A percentile compares a stretch with the other conserved stretches of the same genome.
These are phyloP conservation scores for Limnothrissa miodon DNA, from an alignment of 2,113 vertebrate genomes.

Conservation along the genomic window DNA sequence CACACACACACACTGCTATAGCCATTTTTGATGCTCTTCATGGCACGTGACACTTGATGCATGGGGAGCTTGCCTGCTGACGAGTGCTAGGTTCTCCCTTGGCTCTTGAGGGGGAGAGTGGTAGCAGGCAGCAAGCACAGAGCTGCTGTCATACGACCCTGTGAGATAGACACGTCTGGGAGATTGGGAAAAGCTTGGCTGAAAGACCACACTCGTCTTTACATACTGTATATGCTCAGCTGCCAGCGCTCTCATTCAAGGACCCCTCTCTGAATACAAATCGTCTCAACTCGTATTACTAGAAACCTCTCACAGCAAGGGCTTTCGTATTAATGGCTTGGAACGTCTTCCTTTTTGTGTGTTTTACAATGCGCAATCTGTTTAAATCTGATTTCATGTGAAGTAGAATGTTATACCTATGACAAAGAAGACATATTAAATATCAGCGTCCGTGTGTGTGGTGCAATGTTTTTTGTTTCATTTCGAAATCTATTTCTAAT, in stretches of 20 bases:
- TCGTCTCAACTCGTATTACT: not conserved
- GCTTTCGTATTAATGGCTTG: not conserved
- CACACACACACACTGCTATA: not conserved
- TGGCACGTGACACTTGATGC: not conserved
- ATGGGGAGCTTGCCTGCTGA: not conserved
- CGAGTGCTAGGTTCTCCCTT: constrained; percentile 1
- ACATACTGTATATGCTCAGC: constrained; percentile 21
- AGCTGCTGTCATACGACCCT: constrained; percentile 37
- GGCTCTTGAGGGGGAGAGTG: constrained; percentile 34
- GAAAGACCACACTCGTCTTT: constrained; percentile 32
- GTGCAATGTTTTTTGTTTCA: not conserved
- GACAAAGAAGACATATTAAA: not conserved
- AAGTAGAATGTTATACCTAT: not conserved
- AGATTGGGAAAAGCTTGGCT: constrained; percentile 31
- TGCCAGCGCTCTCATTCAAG: constrained; percentile 28
- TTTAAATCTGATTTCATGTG: not conserved
- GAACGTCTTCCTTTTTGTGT: not conserved
- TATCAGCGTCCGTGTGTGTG: not conserved
- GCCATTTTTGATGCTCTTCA: not conserved
- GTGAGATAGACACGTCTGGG: constrained; percentile 40
- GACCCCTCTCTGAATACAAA: not conserved
- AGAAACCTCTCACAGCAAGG: not conserved
- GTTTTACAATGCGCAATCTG: not conserved
- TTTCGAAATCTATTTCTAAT: not conserved
- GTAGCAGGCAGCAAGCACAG: constrained; percentile 28